Evolutionary conservation across 2,888 invertebrate genomes (phyloP), one percentile per base, ranked within the genome.

Genomic region (Pachymerium ferrugineum): DNA sequence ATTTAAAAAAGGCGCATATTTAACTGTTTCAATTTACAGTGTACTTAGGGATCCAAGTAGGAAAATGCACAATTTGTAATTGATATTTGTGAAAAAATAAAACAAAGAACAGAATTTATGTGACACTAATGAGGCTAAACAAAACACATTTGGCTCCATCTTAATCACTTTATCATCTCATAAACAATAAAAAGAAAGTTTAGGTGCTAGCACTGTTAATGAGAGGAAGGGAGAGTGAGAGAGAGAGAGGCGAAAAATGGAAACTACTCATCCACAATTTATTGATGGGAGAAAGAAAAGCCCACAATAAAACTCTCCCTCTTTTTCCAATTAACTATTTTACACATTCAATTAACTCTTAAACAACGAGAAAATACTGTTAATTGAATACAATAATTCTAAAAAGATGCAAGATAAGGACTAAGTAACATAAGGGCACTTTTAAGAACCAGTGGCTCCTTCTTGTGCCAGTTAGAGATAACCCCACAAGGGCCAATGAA

Each of bases 111-210:
- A n/a, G n/a, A 62, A 25, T 54, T 54, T 62, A 28, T 25, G 62
- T 25, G 62, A 62, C 62, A 22, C 62, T 62, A 62, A 62, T 62
- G 62, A 62, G 62, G 28, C 25, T 62, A 62, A 62, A 62, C 62
- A 62, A 62, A 62, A 28, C 28, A 25, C 28, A 62, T 62, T 62
- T 62, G 28, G 62, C 62, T 62, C 14, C 62, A 62, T 62, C 62
- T 62, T 62, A 62, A 62, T 62, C 62, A 62, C 28, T 62, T 62
- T 62, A 62, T 28, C 62, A 38, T 38, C n/a, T n/a, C 38, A 54
- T 25, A 54, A 54, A 54, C 54, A 54, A 54, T 28, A 10, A 1
- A 62, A 28, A 62, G 28, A 62, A 62, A 62, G 25, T 25, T 62
- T 12, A 62, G 62, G 62, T 62, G 62, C 25, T 25, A 8, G 62